A percentile compares a stretch with the other conserved stretches of the same genome.
These are phyloP conservation scores for Pipistrellus pipistrellus DNA, from an alignment of 2,797 vertebrate genomes.

Conservation along the genomic window DNA sequence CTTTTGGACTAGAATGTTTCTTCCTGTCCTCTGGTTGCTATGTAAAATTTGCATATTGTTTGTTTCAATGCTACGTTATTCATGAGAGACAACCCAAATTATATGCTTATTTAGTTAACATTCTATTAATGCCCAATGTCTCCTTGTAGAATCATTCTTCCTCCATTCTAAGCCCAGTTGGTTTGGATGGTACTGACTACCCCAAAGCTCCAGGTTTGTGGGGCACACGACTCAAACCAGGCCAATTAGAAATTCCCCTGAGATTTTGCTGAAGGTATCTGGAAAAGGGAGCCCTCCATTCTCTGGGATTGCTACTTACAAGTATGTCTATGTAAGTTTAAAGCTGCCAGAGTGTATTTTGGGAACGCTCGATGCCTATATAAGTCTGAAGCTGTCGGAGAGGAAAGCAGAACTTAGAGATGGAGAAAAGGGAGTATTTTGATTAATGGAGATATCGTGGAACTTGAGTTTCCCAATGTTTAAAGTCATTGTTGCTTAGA, in stretches of 20 bases:
- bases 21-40: neutral
- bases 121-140: slow-evolving; percentile 3
- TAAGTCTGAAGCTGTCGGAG: neutral
- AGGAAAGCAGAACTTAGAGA: slow-evolving; percentile 33
- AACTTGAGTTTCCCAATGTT: neutral
- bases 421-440: neutral
- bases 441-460: neutral
- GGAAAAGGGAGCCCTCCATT: neutral
- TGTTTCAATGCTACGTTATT: neutral
- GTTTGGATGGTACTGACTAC: neutral
- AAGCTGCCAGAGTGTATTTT: neutral
- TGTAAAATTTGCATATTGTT: neutral
- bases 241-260: neutral
- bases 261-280: neutral
- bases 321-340: neutral
- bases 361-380: neutral
- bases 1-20: slow-evolving; percentile 39
- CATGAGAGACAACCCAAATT: neutral
- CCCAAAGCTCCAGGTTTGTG: neutral
- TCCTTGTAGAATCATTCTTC: neutral
- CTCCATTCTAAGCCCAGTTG: neutral
- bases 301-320: neutral
- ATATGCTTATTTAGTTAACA: neutral
- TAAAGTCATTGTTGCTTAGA: neutral
- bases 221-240: neutral